Base-by-base conservation (phyloP, 2,888 invertebrate genomes). In the Epistrophella euchroma region DNA sequence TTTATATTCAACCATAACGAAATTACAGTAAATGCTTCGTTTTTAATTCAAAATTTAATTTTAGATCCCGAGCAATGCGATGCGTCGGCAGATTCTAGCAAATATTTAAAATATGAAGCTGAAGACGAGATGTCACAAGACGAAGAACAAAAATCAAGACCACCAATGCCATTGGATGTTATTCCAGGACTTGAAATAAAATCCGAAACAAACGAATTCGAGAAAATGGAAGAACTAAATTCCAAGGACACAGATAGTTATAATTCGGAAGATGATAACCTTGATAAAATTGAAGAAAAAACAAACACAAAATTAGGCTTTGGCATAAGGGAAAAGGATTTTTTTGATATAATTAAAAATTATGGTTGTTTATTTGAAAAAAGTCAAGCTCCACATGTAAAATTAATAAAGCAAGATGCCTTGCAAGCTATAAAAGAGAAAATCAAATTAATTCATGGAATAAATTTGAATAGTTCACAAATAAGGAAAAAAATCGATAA, bases 81-180 rank as follows among this genome's bases (percentile, higher is more conserved):
- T 56, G 32, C 11, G 5, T 56, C 56, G 0, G 56, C 32, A 11
- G 56, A 56, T 32, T 56, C 56, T 17, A 56, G 56, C 6, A 32
- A 32, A 35, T 56, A 17, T 35, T 56, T 56, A 6, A 56, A 56
- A 56, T 56, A 19, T 35, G 56, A 56, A 56, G 32, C 56, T 11
- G 56, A 56, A 1, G 56, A 56, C n/a, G 56, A 56, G 11, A 56
- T 56, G 56, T 56, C 56, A 4, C 56, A 56, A 17, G 56, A 56
- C 10, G 32, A 35, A 0, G 56, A 17, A 0, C 4, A 22, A 11
- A 22, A 6, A 22, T 15, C 50, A 50, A 13, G 0, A 56, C 32
- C 17, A 56, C 6, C 32, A n/a, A 1, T 7, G 7, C 2, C 25
- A 56, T 32, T 11, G 10, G n/a, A 55, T 15, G 15, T 28, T 28